Evolutionary conservation across 2,797 vertebrate species (phyloP).

Genomic region (Rhinogobio ventralis): DNA sequence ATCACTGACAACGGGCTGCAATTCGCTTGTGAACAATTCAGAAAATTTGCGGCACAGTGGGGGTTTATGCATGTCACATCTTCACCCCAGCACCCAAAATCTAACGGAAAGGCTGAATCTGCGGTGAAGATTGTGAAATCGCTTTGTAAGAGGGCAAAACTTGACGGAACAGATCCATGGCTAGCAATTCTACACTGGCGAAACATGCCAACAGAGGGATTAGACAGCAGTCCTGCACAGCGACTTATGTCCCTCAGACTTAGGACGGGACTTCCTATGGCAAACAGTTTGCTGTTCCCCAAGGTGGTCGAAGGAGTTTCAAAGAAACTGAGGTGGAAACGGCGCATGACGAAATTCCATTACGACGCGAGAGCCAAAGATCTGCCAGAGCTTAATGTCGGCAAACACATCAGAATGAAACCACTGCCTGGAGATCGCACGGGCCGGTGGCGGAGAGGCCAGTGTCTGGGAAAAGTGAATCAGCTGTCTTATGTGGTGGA

Average conservation of each 20-base stretch:
- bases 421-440: neutral
- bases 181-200: too few relatives aligned
- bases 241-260: too few relatives aligned
- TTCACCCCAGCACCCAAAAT: neutral
- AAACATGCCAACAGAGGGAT: too few relatives aligned
- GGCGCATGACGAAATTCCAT: neutral
- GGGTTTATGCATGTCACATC: constrained; percentile 3
- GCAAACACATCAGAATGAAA: neutral
- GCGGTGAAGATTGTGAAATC: neutral
- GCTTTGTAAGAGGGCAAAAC: too few relatives aligned
- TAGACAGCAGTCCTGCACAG: too few relatives aligned
- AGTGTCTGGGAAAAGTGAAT: neutral
- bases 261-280: too few relatives aligned
- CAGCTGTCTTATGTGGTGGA: neutral
- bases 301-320: neutral
- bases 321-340: neutral
- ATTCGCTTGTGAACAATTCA: too few relatives aligned
- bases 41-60: too few relatives aligned
- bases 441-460: neutral
- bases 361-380: neutral
- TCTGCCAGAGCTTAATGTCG: neutral
- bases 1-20: too few relatives aligned
- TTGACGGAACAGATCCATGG: too few relatives aligned
- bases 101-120: too few relatives aligned
- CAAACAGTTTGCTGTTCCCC: neutral